phyloP scores from a whole-genome alignment of 2,113 vertebrate genomes.

The Coturnix japonica region DNA sequence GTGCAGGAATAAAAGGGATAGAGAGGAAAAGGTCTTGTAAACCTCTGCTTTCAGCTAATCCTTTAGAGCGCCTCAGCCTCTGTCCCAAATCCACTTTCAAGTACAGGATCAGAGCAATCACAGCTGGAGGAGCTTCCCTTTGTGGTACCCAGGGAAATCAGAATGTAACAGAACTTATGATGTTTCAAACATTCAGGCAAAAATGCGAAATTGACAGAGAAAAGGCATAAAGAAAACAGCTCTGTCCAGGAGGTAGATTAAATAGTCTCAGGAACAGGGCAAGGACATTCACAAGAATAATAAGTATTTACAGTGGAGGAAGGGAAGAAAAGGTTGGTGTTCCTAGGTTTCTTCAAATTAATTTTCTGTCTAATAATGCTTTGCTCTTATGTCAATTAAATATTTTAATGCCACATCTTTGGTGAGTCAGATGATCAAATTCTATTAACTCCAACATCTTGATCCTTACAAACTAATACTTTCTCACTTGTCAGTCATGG shows the following conservation, averaged over 20 bases:
- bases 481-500: conserved; percentile 40
- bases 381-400: neutral
- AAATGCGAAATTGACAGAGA: neutral
- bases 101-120: neutral
- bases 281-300: neutral
- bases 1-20: neutral
- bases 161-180: neutral
- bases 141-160: neutral
- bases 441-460: conserved; percentile 24
- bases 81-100: neutral
- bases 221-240: neutral
- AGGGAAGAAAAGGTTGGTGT: neutral
- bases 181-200: neutral
- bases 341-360: neutral
- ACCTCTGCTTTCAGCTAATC: neutral
- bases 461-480: conserved; percentile 36
- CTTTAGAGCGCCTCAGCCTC: neutral
- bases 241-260: accelerated
- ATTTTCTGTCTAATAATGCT: neutral
- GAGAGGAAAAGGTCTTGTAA: neutral
- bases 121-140: neutral
- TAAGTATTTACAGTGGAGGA: neutral
- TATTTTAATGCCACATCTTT: neutral
- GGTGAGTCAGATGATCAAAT: neutral
- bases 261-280: neutral